Base-by-base conservation (phyloP, 2,888 invertebrate species). In the Rhagophthalmus giganteus region DNA sequence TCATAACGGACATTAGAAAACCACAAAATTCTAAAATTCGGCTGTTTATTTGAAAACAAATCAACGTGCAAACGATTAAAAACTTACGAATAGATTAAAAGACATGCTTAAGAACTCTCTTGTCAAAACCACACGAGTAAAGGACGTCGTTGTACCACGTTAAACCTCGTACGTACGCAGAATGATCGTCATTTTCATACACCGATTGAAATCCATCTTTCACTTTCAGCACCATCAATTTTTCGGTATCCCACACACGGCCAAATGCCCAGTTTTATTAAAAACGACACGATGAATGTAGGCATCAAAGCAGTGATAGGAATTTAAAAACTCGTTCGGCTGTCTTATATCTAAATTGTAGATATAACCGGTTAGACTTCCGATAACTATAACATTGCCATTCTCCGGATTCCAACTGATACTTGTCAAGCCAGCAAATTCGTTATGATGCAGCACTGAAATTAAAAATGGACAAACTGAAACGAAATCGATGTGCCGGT, bases 71-170 rank as follows among this genome's bases (percentile, higher is more conserved):
- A n/a, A n/a, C n/a, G n/a, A n/a, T n/a, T n/a, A n/a, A n/a, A n/a
- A n/a, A n/a, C n/a, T n/a, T n/a, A n/a, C n/a, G n/a, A n/a, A n/a
- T n/a, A n/a, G n/a, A 26, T 46, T 44, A 55, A 15, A 66, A 62
- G 39, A 55, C 41, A 60, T 77, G 77, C 42, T 67, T 68, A 11
- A 75, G 60, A 20, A 81, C 66, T 59, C 71, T 69, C 54, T 75
- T 76, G 64, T 82, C 82, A 78, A 83, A 83, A 9, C 81, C 80
- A 70, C 83, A 83, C 2, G 82, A 78, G 57, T 78, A 77, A 45
- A 84, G 73, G 39, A 71, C 67, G 31, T 73, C 68, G 27, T 77
- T 67, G 49, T 68, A 65, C 83, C 83, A 84, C 2, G 79, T 74
- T 9, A 84, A 60, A 26, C 79, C 82, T 53, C 80, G 76, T 7